Conservation (phyloP, 2,797 vertebrate species). For the Lacerta viridis region DNA sequence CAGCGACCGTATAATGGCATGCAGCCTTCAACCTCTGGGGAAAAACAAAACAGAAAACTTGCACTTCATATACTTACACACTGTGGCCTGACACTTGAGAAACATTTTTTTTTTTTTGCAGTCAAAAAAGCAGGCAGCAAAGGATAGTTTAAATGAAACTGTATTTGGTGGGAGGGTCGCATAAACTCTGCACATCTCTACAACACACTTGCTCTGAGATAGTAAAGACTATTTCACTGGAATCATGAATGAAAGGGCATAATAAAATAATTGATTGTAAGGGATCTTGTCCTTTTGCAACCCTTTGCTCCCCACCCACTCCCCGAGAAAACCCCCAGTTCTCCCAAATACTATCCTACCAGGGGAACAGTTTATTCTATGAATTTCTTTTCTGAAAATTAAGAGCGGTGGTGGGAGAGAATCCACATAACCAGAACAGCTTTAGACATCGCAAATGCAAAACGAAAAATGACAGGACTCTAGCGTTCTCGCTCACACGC, state of each 20-base stretch:
- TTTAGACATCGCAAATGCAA: no score
- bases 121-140: neutral
- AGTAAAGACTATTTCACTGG: neutral
- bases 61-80: fast-evolving
- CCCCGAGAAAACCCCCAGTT: neutral
- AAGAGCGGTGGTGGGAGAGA: no score
- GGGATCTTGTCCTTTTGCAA: neutral
- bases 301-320: neutral
- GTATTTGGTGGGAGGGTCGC: neutral
- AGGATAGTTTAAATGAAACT: neutral
- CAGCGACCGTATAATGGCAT: conserved; percentile 88
- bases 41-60: neutral
- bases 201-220: no score
- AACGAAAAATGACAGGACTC: no score
- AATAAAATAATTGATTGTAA: neutral
- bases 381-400: no score
- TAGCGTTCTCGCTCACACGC: no score
- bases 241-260: neutral
- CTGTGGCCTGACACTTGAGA: neutral
- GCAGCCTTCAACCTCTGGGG: conserved; percentile 90
- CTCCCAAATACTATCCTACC: neutral
- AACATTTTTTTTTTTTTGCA: neutral
- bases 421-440: no score
- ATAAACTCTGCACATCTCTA: neutral
- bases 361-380: no score